Percentiles rank a stretch among this genome's conserved stretches.
Evolutionary conservation across 2,888 invertebrate genomes (phyloP).

Genomic region (Perizoma flavofasciatum): DNA sequence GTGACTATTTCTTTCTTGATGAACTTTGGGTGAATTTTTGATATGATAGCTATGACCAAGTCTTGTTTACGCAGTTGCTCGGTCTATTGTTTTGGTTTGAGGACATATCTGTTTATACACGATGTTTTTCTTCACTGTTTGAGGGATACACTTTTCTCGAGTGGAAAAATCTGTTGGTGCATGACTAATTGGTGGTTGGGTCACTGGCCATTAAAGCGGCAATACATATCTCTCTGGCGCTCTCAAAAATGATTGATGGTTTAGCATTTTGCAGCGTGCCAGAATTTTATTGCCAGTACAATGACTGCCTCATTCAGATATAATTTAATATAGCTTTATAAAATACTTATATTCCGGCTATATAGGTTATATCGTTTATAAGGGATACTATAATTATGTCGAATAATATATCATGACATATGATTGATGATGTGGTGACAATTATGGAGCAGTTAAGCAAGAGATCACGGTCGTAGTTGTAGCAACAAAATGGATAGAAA

Average conservation of each 20-base stretch:
- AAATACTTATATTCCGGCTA: slow-evolving; percentile 59
- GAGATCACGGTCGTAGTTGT: neutral
- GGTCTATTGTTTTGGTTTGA: too few relatives aligned
- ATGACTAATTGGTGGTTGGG: too few relatives aligned
- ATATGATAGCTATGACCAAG: too few relatives aligned
- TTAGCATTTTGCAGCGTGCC: slow-evolving; percentile 49
- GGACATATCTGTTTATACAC: too few relatives aligned
- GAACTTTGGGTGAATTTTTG: too few relatives aligned
- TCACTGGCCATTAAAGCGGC: too few relatives aligned
- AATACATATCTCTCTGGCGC: too few relatives aligned
- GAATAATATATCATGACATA: neutral
- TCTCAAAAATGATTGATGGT: slow-evolving; percentile 52
- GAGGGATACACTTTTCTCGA: too few relatives aligned
- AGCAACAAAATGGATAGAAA: neutral
- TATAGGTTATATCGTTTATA: slow-evolving; percentile 43
- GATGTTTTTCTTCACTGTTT: too few relatives aligned
- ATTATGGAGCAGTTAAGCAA: neutral
- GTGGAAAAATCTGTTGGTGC: too few relatives aligned
- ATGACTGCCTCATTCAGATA: slow-evolving; percentile 48
- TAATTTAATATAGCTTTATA: slow-evolving; percentile 58
- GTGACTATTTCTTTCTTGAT: too few relatives aligned
- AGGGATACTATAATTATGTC: slow-evolving; percentile 12
- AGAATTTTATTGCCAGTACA: slow-evolving; percentile 62
- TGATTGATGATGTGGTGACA: slow-evolving; percentile 16
- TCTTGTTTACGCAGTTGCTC: too few relatives aligned